Percentiles rank a stretch among this genome's conserved stretches.
Conservation (phyloP, 2,797 vertebrate genomes). For the Platalea minor region DNA sequence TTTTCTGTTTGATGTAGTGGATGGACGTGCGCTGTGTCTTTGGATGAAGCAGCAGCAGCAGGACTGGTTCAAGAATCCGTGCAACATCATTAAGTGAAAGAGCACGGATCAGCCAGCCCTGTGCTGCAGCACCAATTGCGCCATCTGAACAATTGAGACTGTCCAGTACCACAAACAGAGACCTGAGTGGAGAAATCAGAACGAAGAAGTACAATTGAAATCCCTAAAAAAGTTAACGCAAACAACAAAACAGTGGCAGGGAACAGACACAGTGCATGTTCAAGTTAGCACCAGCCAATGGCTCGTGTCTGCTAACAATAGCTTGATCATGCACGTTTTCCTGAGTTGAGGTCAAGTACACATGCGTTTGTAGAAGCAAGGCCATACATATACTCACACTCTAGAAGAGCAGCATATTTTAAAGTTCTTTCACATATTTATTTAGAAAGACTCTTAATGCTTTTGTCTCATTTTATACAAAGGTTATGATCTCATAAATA, state of each 20-base stretch:
- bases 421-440: neutral
- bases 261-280: neutral
- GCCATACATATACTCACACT: neutral
- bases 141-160: slow-evolving; percentile 89
- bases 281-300: neutral
- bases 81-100: slow-evolving; percentile 90
- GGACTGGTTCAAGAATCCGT: slow-evolving; percentile 90
- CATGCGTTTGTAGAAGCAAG: neutral
- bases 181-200: slow-evolving; percentile 75
- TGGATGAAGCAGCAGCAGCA: slow-evolving; percentile 92
- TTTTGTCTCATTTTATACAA: neutral
- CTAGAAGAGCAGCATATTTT: neutral
- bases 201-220: neutral
- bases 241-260: neutral
- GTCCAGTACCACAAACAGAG: slow-evolving; percentile 94
- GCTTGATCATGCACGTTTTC: neutral
- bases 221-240: neutral
- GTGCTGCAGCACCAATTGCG: slow-evolving; percentile 87
- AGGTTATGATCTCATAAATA: neutral
- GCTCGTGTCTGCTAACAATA: neutral
- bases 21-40: slow-evolving; percentile 89
- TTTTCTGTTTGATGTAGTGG: slow-evolving; percentile 83
- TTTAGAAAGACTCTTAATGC: neutral
- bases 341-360: neutral
- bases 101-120: slow-evolving; percentile 92